Conservation (phyloP, 64 coral and sea anemone species). For the Acropora yongei region DNA sequence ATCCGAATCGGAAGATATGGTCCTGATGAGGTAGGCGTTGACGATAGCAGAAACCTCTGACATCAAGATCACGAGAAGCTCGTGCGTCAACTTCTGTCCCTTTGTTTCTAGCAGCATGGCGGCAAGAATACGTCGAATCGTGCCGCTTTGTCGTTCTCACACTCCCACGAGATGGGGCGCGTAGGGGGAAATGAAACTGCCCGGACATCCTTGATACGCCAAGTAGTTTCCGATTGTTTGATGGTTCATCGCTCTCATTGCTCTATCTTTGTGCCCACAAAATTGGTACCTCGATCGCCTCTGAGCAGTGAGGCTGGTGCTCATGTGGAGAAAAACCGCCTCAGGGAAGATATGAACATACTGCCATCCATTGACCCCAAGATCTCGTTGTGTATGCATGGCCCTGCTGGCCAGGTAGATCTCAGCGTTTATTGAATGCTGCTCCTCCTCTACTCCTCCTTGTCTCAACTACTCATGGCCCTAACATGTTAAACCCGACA, state of each 20-base stretch:
- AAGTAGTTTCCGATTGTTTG: neutral
- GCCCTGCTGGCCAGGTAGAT: slow-evolving; percentile 20
- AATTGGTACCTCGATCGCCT: slow-evolving; percentile 17
- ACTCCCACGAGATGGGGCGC: slow-evolving; percentile 30
- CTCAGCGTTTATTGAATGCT: slow-evolving; percentile 8
- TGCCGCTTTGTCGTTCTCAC: neutral
- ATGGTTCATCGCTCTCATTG: neutral
- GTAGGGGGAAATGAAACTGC: slow-evolving; percentile 14
- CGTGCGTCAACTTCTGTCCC: neutral
- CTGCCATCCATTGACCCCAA: slow-evolving; percentile 29
- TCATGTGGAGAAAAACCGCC: neutral
- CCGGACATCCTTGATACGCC: slow-evolving; percentile 2
- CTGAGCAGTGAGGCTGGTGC: neutral
- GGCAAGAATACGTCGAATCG: neutral
- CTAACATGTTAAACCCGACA: neutral
- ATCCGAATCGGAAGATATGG: slow-evolving; percentile 39
- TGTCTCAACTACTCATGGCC: neutral
- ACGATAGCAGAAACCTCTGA: slow-evolving; percentile 30
- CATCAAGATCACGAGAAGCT: neutral
- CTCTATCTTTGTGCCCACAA: neutral
- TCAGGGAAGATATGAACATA: slow-evolving; percentile 11
- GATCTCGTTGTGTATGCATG: neutral
- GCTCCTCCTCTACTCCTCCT: slow-evolving; percentile 19
- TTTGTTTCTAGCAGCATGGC: neutral
- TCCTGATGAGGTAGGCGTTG: slow-evolving; percentile 14